Base-by-base conservation (phyloP, 2,797 vertebrate genomes). In the Chiloscyllium punctatum region DNA sequence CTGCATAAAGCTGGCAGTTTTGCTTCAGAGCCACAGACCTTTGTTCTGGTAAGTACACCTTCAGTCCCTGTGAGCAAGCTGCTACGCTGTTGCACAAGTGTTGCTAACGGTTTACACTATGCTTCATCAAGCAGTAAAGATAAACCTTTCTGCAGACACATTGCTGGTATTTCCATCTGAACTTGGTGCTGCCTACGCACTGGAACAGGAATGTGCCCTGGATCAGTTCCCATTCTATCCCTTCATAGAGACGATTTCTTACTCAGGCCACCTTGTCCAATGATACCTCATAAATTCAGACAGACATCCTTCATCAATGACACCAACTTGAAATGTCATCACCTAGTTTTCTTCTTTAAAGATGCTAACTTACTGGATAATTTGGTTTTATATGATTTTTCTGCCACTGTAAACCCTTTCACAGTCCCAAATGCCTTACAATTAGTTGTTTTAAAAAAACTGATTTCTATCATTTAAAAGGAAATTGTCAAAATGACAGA, bases 81-180 rank as follows among this genome's bases (percentile, higher is more conserved):
- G 16, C 33, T 95, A 42, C 53, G 94, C 51, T 95, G 94, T 53
- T 51, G 92, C 92, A 72, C 42, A 94, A 72, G 68, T 30, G 37
- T 94, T 51, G 71, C 71, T 74, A 77, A 57, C 23, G 27, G 71
- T 77, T 95, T 95, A 74, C 15, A 33, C 48, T 9, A 57, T 95
- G 94, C 48, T 77, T 95, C 71, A 95, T 30, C 94, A 53, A 53
- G 94, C 94, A 95, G 69, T 71, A 95, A 95, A 95, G 71, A 27
- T 77, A 74, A 95, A 77, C 71, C 94, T 95, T 77, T n/a, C 25
- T 95, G 94, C 53, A 53, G 42, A 77, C 48, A 95, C 69, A 77
- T 42, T 77, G 51, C 71, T 77, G 94, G 48, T 95, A 53, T 95
- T 74, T 95, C 71, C 94, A 53, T 74, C 71, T 57, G 71, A 53